phyloP scores from a whole-genome alignment of 1,140 invertebrate species.

The Coptotermes formosanus region DNA sequence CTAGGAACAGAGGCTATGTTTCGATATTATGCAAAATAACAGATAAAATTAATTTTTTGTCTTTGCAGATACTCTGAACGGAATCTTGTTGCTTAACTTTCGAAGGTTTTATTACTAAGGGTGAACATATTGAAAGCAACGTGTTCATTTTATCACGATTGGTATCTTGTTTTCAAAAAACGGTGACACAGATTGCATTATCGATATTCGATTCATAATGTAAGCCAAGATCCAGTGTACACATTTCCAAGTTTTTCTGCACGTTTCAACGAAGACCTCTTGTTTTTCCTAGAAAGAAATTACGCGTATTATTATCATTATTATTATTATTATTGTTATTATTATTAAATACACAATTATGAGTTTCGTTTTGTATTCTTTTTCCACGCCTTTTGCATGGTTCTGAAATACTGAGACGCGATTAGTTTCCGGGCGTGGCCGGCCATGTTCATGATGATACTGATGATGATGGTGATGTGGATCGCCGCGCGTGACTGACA shows the following conservation, averaged over 20 bases:
- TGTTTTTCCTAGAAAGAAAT: background rate
- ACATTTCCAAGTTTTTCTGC: background rate
- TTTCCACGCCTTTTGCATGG: background rate
- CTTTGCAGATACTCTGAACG: no score
- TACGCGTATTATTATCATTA: background rate
- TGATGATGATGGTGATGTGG: no score
- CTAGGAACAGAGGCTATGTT: no score
- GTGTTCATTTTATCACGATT: background rate
- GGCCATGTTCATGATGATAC: background rate
- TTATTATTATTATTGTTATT: background rate
- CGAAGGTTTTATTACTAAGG: background rate
- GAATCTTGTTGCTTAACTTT: no score
- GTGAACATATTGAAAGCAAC: background rate
- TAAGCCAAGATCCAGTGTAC: background rate
- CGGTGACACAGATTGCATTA: background rate
- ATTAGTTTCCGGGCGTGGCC: background rate
- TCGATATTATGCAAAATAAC: no score
- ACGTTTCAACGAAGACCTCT: background rate
- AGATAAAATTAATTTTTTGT: no score
- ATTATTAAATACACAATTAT: background rate
- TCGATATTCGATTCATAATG: background rate
- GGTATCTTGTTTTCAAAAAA: background rate
- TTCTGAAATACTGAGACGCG: background rate
- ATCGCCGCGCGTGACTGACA: background rate
- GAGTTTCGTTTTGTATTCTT: background rate